Evolutionary conservation across 2,113 vertebrate species (phyloP).

Genomic region (Rhinolophus ferrumequinum): DNA sequence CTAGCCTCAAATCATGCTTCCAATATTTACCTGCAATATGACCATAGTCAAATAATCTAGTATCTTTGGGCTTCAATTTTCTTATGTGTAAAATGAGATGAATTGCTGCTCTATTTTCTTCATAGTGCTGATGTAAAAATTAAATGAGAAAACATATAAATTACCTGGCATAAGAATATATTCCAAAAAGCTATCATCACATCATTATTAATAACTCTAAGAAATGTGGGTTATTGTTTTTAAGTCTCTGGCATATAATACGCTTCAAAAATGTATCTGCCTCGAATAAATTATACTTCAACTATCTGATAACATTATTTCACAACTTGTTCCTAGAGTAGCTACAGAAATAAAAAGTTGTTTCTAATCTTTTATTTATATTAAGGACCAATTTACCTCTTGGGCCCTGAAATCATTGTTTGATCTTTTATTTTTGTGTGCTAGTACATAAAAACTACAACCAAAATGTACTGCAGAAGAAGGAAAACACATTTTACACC

Average conservation of each 20-base stretch:
- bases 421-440: slow-evolving; percentile 8
- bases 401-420: slow-evolving; percentile 28
- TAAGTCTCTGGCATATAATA: not conserved
- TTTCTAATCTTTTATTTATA: slow-evolving; percentile 36
- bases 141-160: slow-evolving; percentile 2
- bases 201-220: not conserved
- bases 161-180: not conserved
- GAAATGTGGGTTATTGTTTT: not conserved
- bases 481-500: not conserved
- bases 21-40: not conserved
- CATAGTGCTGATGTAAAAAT: not conserved
- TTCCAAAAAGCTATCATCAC: not conserved
- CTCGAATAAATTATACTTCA: slow-evolving; percentile 40
- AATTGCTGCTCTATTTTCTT: slow-evolving; percentile 2
- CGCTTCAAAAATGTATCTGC: not conserved
- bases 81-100: not conserved
- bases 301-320: slow-evolving; percentile 9
- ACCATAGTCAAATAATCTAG: not conserved
- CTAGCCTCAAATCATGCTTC: not conserved
- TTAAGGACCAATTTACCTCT: not conserved
- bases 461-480: not conserved
- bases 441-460: slow-evolving; percentile 4
- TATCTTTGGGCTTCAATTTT: not conserved
- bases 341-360: slow-evolving; percentile 29
- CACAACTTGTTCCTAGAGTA: not conserved